phyloP scores from a whole-genome alignment of 1,140 invertebrate genomes.

The Whitmania pigra region DNA sequence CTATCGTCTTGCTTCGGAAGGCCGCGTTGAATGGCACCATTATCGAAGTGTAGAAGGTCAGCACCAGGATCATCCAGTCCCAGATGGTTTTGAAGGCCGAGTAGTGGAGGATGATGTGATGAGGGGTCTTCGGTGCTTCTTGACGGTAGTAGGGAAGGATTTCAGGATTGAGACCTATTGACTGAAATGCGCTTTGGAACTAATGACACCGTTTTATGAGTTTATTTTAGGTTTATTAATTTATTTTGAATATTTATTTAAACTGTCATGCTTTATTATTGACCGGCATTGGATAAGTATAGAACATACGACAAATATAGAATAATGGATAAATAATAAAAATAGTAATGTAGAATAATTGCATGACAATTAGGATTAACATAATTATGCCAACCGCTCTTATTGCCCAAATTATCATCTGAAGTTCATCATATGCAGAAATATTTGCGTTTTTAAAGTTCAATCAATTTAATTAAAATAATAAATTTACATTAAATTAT shows the following conservation, averaged over 20 bases:
- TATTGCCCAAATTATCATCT: neutral
- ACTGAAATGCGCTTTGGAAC: constrained; percentile 48
- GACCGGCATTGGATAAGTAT: no score
- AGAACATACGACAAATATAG: no score
- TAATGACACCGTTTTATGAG: no score
- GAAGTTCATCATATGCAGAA: neutral
- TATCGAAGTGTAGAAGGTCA: constrained; percentile 99
- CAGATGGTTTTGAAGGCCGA: constrained; percentile 93
- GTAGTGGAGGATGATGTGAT: constrained; percentile 96
- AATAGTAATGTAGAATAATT: no score
- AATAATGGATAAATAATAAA: neutral
- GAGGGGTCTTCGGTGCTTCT: constrained; percentile 97
- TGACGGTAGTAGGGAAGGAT: constrained; percentile 97
- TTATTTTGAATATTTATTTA: neutral
- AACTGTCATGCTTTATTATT: neutral
- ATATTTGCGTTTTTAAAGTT: neutral
- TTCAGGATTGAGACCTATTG: constrained; percentile 91
- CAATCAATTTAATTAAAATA: neutral
- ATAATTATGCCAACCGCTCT: no score
- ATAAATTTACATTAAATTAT: no score
- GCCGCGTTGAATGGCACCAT: constrained; percentile 99
- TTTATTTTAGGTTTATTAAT: no score
- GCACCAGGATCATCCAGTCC: constrained; percentile 88
- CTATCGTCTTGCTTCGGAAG: constrained; percentile 98
- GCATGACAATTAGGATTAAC: no score